Conservation (phyloP, 2,797 vertebrate genomes). For the Hydrophis major region DNA sequence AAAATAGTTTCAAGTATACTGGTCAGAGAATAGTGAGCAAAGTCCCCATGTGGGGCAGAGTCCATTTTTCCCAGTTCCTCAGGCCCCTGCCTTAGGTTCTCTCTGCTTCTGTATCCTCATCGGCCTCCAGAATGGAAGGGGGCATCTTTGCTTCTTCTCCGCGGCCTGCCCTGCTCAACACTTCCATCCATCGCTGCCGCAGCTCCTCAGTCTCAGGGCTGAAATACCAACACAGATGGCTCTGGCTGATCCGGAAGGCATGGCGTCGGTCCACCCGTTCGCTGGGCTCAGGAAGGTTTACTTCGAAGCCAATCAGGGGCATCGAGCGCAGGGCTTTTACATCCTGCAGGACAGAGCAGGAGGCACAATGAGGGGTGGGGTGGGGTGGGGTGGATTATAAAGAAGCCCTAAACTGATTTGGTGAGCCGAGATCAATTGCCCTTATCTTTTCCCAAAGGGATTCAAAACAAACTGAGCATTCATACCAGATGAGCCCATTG, state of each 20-base stretch:
- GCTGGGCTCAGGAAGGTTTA: constrained; percentile 82
- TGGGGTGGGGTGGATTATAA: no score
- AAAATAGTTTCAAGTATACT: constrained; percentile 29
- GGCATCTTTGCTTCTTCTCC: constrained; percentile 81
- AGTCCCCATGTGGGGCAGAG: constrained; percentile 16
- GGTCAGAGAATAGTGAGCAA: constrained; percentile 22
- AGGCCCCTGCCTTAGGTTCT: constrained; percentile 40
- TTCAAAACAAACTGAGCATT: background rate
- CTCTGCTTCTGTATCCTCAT: constrained; percentile 39
- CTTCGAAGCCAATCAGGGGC: constrained; percentile 88
- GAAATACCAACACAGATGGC: constrained; percentile 89
- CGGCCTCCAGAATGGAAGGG: constrained; percentile 76
- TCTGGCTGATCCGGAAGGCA: constrained; percentile 90
- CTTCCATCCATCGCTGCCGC: constrained; percentile 85
- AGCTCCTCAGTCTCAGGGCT: constrained; percentile 87
- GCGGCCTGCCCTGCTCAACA: constrained; percentile 79
- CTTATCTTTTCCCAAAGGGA: background rate
- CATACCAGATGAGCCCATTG: background rate
- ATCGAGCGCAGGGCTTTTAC: constrained; percentile 90
- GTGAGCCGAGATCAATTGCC: background rate
- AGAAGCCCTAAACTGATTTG: no score
- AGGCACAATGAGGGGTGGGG: no score
- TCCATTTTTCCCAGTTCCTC: background rate
- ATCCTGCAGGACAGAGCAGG: constrained; percentile 70
- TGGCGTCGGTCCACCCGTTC: constrained; percentile 84